phyloP scores from a whole-genome alignment of 2,888 invertebrate species.

The Deladenus siricidicola region DNA sequence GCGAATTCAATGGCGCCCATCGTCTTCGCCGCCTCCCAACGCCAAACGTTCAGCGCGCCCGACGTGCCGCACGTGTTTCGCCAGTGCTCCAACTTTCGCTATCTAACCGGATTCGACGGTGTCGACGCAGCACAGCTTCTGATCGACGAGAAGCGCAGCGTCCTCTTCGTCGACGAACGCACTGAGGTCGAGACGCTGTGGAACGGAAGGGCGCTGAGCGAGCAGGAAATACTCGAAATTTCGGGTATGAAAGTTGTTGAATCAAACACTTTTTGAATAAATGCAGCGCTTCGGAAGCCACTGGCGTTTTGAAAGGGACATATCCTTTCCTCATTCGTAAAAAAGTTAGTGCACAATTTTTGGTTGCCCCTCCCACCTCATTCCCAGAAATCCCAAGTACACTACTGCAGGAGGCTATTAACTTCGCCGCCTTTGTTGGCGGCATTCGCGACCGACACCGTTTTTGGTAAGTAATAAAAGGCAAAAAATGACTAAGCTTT shows the following conservation, averaged over 20 bases:
- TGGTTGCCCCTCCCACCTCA: too few relatives aligned
- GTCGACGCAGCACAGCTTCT: constrained; percentile 35
- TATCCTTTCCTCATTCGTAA: too few relatives aligned
- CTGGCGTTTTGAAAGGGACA: too few relatives aligned
- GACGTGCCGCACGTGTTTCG: constrained; percentile 45
- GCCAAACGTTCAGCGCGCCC: constrained; percentile 37
- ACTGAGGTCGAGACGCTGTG: constrained; percentile 36
- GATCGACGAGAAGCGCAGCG: constrained; percentile 18
- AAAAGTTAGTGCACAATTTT: too few relatives aligned
- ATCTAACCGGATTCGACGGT: constrained; percentile 34
- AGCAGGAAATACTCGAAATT: constrained; percentile 25
- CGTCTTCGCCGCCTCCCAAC: neutral
- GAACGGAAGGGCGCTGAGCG: constrained; percentile 29
- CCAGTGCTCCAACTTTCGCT: constrained; percentile 45
- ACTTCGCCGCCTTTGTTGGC: too few relatives aligned
- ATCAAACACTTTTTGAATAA: constrained; percentile 25
- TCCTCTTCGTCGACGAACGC: constrained; percentile 35
- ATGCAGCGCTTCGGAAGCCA: too few relatives aligned
- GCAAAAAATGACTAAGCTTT: too few relatives aligned
- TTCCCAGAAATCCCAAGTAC: too few relatives aligned
- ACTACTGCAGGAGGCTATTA: too few relatives aligned
- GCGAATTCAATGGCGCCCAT: too few relatives aligned
- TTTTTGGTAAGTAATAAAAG: too few relatives aligned
- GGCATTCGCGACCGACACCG: too few relatives aligned
- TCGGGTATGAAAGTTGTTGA: constrained; percentile 36